phyloP scores from a whole-genome alignment of 64 coral and sea anemone species.

The Astreopora myriophthalma region DNA sequence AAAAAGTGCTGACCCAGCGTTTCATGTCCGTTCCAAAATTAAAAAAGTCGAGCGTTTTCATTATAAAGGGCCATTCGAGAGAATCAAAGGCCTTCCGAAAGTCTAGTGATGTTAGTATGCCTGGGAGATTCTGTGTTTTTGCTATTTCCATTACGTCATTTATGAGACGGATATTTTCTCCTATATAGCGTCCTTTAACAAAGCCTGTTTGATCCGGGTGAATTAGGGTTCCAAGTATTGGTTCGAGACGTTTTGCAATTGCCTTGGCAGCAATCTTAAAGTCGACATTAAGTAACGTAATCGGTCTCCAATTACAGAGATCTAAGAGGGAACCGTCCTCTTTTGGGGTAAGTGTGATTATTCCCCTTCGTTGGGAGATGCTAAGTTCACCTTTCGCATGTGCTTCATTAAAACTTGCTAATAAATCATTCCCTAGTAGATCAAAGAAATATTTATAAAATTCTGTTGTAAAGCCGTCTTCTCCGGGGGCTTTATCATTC shows the following conservation, averaged over 20 bases:
- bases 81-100: no score
- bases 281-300: not conserved
- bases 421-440: not conserved
- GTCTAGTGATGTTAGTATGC: no score
- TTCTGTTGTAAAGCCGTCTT: not conserved
- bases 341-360: constrained; percentile 38
- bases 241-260: no score
- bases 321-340: not conserved
- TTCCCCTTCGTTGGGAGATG: constrained; percentile 13
- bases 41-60: no score
- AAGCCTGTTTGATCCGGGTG: no score
- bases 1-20: not conserved
- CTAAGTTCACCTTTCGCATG: not conserved
- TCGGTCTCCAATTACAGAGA: not conserved
- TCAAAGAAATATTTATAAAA: not conserved
- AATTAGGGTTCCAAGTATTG: no score
- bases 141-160: no score
- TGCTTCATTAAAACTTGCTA: not conserved
- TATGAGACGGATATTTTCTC: no score
- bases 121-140: no score
- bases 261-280: no score
- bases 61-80: no score
- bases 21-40: not conserved
- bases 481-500: not conserved
- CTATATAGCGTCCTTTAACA: no score